Evolutionary conservation across 2,113 vertebrate genomes (phyloP).

Genomic region (Heterotilapia buettikoferi): DNA sequence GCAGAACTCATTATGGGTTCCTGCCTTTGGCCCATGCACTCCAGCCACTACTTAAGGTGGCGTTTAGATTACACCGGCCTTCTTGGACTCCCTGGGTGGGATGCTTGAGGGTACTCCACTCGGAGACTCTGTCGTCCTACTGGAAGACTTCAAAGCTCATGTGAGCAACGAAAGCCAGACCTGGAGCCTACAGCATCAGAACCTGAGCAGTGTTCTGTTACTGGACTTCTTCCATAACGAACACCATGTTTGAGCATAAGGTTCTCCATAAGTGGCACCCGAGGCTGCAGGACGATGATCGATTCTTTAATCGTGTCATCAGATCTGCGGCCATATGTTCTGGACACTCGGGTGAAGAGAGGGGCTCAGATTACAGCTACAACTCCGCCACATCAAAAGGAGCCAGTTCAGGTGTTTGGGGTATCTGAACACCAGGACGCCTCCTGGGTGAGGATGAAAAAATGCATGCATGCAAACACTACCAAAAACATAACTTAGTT

Average conservation of each 20-base stretch:
- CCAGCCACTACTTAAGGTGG: background rate
- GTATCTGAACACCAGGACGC: background rate
- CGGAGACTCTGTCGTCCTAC: background rate
- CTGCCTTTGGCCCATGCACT: background rate
- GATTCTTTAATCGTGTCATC: background rate
- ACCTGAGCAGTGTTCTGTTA: background rate
- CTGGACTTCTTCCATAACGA: background rate
- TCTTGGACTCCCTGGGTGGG: background rate
- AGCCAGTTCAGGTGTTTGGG: background rate
- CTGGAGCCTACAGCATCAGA: background rate
- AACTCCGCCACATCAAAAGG: background rate
- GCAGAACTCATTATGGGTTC: background rate
- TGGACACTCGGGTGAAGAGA: background rate
- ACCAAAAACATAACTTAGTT: background rate
- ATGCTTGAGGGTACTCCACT: background rate
- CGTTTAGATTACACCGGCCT: background rate
- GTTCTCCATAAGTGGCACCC: background rate
- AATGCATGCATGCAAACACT: accelerated
- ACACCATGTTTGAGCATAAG: background rate
- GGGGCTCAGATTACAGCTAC: background rate
- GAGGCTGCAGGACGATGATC: background rate
- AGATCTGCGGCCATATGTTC: background rate
- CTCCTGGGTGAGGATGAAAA: background rate
- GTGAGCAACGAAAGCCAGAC: background rate
- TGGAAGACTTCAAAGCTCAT: background rate